Conservation (phyloP, 2,113 vertebrate species). For the Etia nguti region DNA sequence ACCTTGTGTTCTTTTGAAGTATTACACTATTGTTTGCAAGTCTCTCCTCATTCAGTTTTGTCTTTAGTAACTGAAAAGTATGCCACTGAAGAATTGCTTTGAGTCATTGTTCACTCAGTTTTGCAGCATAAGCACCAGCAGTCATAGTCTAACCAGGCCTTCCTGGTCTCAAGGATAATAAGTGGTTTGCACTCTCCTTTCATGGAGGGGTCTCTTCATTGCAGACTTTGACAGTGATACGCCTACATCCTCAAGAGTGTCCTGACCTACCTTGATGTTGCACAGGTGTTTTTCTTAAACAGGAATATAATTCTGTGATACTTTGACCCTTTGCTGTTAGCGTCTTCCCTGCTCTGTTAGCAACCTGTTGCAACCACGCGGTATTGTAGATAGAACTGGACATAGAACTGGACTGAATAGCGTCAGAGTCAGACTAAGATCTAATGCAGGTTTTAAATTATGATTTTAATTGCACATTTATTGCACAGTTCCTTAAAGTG, state of each 20-base stretch:
- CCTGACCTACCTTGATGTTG: neutral
- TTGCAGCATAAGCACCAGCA: neutral
- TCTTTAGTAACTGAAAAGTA: neutral
- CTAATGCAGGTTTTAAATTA: neutral
- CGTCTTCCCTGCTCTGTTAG: neutral
- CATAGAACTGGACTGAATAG: neutral
- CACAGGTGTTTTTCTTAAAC: neutral
- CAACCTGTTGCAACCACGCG: fast-evolving
- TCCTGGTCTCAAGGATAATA: neutral
- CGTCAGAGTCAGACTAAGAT: neutral
- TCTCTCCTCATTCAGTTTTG: too few relatives aligned
- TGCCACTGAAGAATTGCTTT: neutral
- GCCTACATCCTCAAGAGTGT: neutral
- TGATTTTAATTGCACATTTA: neutral
- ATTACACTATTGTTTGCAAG: neutral
- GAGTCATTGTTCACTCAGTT: neutral
- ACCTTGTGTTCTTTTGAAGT: neutral
- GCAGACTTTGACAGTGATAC: neutral
- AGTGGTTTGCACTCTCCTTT: neutral
- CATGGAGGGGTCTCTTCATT: neutral
- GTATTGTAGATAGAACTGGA: neutral
- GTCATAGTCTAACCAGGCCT: neutral
- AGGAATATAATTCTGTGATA: neutral
- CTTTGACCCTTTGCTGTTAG: neutral
- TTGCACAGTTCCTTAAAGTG: neutral